Conservation (phyloP, 1,140 invertebrate genomes). For the Lasaia peninsularis region DNA sequence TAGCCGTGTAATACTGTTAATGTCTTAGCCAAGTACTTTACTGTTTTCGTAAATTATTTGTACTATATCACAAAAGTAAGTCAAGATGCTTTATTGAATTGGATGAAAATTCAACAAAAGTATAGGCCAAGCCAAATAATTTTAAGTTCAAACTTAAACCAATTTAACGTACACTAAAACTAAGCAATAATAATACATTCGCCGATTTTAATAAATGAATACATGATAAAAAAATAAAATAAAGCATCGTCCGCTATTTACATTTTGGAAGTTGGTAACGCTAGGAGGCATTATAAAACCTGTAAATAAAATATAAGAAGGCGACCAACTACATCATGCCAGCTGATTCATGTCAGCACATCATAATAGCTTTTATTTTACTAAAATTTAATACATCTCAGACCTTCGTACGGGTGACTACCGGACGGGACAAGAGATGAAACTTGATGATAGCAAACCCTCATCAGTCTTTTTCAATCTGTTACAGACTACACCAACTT, state of each 20-base stretch:
- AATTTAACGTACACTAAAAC: constrained; percentile 46
- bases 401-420: background rate
- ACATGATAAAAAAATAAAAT: constrained; percentile 47
- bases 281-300: constrained; percentile 28
- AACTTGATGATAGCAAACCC: too few species aligned
- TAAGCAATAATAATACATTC: constrained; percentile 25
- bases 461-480: too few species aligned
- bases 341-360: background rate
- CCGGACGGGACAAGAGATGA: too few species aligned
- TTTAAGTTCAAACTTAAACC: constrained; percentile 51
- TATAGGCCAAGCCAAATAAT: constrained; percentile 52
- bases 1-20: constrained; percentile 17
- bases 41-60: constrained; percentile 47
- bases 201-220: constrained; percentile 43
- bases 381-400: constrained; percentile 10
- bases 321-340: background rate
- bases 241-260: constrained; percentile 51
- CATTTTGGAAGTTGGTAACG: constrained; percentile 51
- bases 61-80: constrained; percentile 67
- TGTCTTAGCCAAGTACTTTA: constrained; percentile 37
- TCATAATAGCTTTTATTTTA: background rate
- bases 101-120: constrained; percentile 36
- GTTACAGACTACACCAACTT: too few species aligned
- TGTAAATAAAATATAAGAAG: constrained; percentile 15
- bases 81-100: constrained; percentile 1